A percentile compares a stretch with the other conserved stretches of the same genome.
Evolutionary conservation across 2,113 vertebrate species (phyloP).

Genomic region (Oreamnos americanus): DNA sequence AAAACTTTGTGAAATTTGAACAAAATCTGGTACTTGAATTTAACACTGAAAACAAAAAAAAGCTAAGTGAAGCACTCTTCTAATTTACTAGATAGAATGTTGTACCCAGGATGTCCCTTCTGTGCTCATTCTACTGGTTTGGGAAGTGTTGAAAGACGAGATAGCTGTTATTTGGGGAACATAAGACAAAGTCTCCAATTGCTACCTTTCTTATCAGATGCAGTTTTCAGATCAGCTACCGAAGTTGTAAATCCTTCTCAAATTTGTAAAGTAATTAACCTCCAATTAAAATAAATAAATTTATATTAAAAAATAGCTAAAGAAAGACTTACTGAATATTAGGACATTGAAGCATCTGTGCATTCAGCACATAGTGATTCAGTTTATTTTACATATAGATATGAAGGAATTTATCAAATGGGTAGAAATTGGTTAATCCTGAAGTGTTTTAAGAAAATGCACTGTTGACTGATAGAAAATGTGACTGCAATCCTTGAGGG

Average conservation of each 20-base stretch:
- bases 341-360: not conserved
- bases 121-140: not conserved
- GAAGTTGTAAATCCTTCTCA: not conserved
- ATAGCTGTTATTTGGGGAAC: not conserved
- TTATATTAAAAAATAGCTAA: not conserved
- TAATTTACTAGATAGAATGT: not conserved
- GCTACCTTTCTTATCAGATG: not conserved
- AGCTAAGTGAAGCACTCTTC: not conserved
- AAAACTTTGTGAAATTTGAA: not conserved
- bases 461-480: not conserved
- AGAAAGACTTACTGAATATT: not conserved
- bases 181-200: not conserved
- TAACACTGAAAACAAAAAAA: not conserved
- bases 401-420: not conserved
- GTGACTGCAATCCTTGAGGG: not conserved
- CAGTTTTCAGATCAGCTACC: not conserved
- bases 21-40: not conserved
- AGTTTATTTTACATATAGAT: not conserved
- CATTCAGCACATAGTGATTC: not conserved
- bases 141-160: not conserved
- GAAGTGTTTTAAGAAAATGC: not conserved
- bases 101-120: not conserved
- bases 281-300: too few relatives aligned
- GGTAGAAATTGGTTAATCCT: not conserved
- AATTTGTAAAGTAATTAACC: too few relatives aligned